These are phyloP conservation scores for Uromys caudimaculatus DNA, from an alignment of 2,797 vertebrate genomes.

Conservation along the genomic window DNA sequence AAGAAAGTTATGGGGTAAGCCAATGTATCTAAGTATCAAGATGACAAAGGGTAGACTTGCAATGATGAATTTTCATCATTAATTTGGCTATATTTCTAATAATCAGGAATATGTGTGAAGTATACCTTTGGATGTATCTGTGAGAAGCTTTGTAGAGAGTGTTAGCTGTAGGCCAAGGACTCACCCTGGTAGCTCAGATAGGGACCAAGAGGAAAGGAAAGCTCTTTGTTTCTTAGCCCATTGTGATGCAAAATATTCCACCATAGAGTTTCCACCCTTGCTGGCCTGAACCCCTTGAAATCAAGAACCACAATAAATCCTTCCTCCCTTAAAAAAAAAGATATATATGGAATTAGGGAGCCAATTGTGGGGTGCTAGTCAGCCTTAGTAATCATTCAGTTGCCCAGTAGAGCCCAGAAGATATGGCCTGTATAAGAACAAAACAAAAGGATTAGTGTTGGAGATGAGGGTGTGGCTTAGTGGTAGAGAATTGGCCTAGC, in stretches of 20 bases:
- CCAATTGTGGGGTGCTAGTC: background rate
- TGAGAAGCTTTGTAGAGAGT: background rate
- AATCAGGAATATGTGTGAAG: background rate
- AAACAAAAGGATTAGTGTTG: background rate
- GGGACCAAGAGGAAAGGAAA: background rate
- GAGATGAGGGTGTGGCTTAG: background rate
- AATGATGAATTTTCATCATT: background rate
- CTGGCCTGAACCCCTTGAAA: background rate
- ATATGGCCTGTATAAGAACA: background rate
- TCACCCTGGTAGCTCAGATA: background rate
- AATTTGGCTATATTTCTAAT: background rate
- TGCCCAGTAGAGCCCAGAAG: background rate
- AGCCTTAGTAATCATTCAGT: background rate
- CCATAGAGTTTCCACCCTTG: background rate
- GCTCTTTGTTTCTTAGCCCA: background rate
- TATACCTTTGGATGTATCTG: background rate
- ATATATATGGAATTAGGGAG: background rate
- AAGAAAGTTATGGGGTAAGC: background rate
- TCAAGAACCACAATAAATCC: background rate
- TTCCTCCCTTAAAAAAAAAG: background rate
- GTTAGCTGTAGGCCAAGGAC: too few species aligned
- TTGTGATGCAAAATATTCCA: background rate
- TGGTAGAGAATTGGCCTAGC: background rate
- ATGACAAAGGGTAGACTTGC: background rate
- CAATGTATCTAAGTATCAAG: background rate